Percentiles rank a stretch among this genome's conserved stretches.
These are phyloP conservation scores for Hymenochirus boettgeri DNA, from an alignment of 2,113 vertebrate genomes.

Conservation along the genomic window DNA sequence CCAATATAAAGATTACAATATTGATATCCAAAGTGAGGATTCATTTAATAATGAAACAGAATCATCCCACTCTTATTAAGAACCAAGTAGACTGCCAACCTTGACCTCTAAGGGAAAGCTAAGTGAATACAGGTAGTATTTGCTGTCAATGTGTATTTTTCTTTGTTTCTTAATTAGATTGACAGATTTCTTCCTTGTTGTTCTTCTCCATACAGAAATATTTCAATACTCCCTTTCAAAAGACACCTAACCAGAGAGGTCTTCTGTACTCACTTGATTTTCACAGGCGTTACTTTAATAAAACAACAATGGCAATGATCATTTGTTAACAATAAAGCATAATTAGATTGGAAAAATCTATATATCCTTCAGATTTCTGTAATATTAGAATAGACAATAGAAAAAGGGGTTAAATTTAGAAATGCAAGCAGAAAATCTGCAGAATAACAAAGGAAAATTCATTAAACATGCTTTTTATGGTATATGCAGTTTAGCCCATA, in stretches of 20 bases:
- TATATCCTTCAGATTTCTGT: no score
- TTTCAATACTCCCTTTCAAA: conserved; percentile 19
- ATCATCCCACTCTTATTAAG: not conserved
- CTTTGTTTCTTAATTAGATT: conserved; percentile 22
- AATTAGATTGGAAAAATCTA: not conserved
- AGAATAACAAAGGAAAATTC: not conserved
- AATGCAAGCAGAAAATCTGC: not conserved
- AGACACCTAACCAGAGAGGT: conserved; percentile 3
- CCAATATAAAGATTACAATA: no score
- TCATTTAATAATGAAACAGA: not conserved
- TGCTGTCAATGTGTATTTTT: conserved; percentile 4
- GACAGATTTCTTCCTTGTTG: conserved; percentile 16
- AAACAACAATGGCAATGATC: conserved; percentile 5
- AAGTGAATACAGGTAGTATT: conserved; percentile 14
- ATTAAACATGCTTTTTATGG: not conserved
- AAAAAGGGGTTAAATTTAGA: not conserved
- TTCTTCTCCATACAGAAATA: conserved; percentile 3
- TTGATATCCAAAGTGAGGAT: no score
- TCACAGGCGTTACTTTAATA: not conserved
- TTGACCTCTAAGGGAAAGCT: conserved; percentile 18
- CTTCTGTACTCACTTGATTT: conserved; percentile 1
- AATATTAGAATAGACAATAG: no score
- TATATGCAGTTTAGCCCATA: not conserved
- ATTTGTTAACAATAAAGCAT: conserved; percentile 13
- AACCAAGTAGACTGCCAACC: conserved; percentile 6